Evolutionary conservation across 2,113 vertebrate genomes (phyloP), one percentile per base, ranked within the genome.

Genomic region (Benthochromis sp.): DNA sequence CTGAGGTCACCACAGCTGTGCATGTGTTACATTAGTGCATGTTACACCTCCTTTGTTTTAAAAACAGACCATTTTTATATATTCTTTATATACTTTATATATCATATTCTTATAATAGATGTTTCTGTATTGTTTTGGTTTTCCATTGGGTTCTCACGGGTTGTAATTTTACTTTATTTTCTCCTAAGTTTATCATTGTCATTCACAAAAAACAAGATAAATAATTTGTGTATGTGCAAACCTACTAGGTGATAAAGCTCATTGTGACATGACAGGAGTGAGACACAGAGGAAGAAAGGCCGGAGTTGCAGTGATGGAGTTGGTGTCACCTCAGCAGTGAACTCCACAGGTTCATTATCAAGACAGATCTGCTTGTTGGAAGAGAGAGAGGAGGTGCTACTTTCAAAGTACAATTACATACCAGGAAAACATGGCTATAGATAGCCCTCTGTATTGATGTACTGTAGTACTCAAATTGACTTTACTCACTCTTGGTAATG

Each of bases 291-390:
- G 2, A 79, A 50, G 69, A 47, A 27, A 61, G 59, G 53, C 4
- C 10, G 34, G 36, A 80, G 84, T 17, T 16, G 57, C 86, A 34
- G 86, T 86, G 91, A 94, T 94, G 90, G 90, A 95, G 94, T 92
- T 89, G 38, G 85, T 90, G 90, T 90, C 94, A 89, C 92, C 93
- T 94, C 94, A 89, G 92, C 90, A n/a, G 94, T 90, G 82, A 3
- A 21, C 94, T 45, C 92, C 82, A 84, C 90, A 47, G 92, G 92
- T 94, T 94, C 91, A 94, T 95, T 93, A 90, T 92, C 92, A 14
- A 66, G 90, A 92, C 94, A 94, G 94, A 94, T 91, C 93, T 91
- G 84, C 80, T 50, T n/a, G 69, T 19, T 88, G 89, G 89, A 73
- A 24, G 82, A 21, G 47, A 59, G 84, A 54, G 85, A 82, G 63